These are phyloP conservation scores for Psilopsiagon aurifrons DNA, from an alignment of 2,113 vertebrate genomes.

Conservation along the genomic window DNA sequence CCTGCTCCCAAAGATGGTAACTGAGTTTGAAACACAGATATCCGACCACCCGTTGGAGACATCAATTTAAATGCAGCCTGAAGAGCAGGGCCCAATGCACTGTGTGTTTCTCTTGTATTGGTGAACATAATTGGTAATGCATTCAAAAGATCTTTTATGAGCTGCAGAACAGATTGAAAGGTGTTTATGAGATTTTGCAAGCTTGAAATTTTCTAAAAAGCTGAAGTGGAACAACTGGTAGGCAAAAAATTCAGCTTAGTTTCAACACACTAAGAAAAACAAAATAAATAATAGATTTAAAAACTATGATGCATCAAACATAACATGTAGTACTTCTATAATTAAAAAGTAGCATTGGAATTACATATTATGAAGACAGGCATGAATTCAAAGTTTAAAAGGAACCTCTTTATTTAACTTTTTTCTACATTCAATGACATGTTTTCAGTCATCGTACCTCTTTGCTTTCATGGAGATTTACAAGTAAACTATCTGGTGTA, in stretches of 20 bases:
- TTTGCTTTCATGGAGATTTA: constrained; percentile 93
- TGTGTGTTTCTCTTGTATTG: constrained; percentile 91
- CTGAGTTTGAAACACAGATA: constrained; percentile 96
- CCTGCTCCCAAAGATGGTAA: constrained; percentile 90
- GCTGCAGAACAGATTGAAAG: constrained; percentile 75
- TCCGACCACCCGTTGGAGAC: constrained; percentile 91
- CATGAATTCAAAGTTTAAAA: background rate
- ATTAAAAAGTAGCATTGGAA: background rate
- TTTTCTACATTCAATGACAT: background rate
- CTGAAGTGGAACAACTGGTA: background rate
- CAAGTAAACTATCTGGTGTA: constrained; percentile 92
- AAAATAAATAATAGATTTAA: background rate
- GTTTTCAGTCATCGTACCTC: constrained; percentile 80
- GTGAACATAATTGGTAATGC: constrained; percentile 90
- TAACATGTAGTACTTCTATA: background rate
- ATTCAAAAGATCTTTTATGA: constrained; percentile 90
- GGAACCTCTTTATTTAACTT: background rate
- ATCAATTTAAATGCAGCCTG: constrained; percentile 96
- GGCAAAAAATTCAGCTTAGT: background rate
- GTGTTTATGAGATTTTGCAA: background rate
- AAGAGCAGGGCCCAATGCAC: constrained; percentile 90
- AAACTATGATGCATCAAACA: background rate
- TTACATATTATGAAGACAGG: background rate
- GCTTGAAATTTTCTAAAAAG: background rate
- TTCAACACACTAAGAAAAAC: background rate